These are phyloP conservation scores for Scomber scombrus DNA, from an alignment of 2,113 vertebrate genomes.

Conservation along the genomic window DNA sequence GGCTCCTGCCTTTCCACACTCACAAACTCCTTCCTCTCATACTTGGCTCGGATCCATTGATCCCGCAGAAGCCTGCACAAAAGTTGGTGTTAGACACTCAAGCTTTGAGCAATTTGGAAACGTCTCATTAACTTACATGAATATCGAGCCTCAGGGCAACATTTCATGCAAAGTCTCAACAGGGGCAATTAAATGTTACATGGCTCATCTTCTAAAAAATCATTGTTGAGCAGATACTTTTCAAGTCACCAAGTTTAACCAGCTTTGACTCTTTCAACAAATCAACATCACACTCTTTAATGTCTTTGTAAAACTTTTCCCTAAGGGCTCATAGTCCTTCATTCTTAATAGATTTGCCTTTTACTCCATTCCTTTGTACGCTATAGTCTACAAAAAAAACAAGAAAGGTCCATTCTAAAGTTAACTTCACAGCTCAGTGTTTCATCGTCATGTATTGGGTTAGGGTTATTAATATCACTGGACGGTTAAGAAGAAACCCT, in stretches of 20 bases:
- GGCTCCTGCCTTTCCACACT: slow-evolving; percentile 91
- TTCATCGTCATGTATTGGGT: not conserved
- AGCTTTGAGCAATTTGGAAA: slow-evolving; percentile 12
- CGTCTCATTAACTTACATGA: slow-evolving; percentile 24
- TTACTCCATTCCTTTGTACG: not conserved
- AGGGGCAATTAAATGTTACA: not conserved
- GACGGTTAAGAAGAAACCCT: slow-evolving; percentile 4
- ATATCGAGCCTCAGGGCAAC: not conserved
- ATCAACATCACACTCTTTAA: not conserved
- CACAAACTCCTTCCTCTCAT: slow-evolving; percentile 92
- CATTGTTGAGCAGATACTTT: too few species aligned
- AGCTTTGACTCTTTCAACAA: not conserved
- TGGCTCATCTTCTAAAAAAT: not conserved
- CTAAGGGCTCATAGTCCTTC: not conserved
- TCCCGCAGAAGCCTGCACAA: slow-evolving; percentile 89
- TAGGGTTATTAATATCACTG: slow-evolving; percentile 18
- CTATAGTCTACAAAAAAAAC: not conserved
- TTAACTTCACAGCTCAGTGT: not conserved
- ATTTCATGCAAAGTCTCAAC: not conserved
- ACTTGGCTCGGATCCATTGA: slow-evolving; percentile 96
- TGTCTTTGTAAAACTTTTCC: not conserved
- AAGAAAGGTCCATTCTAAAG: not conserved
- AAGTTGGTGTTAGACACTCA: too few species aligned
- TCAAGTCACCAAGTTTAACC: too few species aligned
- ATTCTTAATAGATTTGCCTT: not conserved